Base-by-base conservation (phyloP, 2,113 vertebrate genomes). In the Oreochromis niloticus region DNA sequence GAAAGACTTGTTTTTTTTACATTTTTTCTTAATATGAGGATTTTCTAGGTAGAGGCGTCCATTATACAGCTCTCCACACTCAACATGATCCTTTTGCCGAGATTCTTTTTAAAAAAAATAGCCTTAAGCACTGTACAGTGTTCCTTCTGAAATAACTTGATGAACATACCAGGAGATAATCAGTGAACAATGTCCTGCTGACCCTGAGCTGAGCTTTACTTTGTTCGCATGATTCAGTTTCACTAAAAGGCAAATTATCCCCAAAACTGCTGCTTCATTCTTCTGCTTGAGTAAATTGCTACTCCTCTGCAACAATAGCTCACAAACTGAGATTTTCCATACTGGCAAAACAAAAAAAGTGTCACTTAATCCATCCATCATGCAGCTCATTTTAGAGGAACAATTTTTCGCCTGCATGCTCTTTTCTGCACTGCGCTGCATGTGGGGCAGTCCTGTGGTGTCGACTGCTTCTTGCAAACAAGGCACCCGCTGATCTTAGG, bases 231-330 rank as follows among this genome's bases (percentile, higher is more conserved):
- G 68, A 92, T 88, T 92, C 81, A 85, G 71, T 80, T 85, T 87
- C 87, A 83, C 61, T 63, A 41, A 73, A 84, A 91, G 24, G 52
- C 27, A 87, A 93, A 92, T 94, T 87, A 91, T 87, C 82, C 83
- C 41, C 41, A 71, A 91, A 90, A 86, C 41, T 79, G 59, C 85
- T 48, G 14, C 88, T 85, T 66, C 46, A 30, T 89, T 87, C 75
- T 85, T 87, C 82, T 1, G 36, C 90, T 88, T 30, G 11, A 93
- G 61, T 81, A 87, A 90, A 91, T 89, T 34, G 50, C 68, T 82
- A 80, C 84, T 75, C 57, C 34, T 55, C 80, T 54, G 80, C 84
- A 66, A 91, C 87, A 92, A 91, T 85, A 83, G 66, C 78, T 88
- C 32, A 13, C 27, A 71, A 80, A 88, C 75, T 46, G 66, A 63